Conservation (phyloP, 2,113 vertebrate genomes). For the Dermatemys mawii region DNA sequence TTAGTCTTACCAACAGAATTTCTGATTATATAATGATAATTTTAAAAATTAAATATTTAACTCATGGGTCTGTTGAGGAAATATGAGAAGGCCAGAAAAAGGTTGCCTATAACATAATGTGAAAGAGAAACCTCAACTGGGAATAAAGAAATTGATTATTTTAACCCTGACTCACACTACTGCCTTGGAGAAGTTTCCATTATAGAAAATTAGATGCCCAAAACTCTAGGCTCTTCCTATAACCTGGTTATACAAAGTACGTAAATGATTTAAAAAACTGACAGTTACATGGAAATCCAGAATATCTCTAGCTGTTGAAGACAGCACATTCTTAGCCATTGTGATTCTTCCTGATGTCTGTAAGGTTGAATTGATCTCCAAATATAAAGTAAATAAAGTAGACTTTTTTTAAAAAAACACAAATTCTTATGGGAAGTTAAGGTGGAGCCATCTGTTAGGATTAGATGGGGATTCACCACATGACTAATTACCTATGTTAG, state of each 20-base stretch:
- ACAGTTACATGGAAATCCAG: not conserved
- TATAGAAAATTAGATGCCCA: not conserved
- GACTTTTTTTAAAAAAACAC: not conserved
- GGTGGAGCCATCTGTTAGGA: not conserved
- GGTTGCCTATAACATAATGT: not conserved
- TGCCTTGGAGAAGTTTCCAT: not conserved
- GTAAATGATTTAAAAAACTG: not conserved
- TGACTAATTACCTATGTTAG: not conserved
- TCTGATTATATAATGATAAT: not conserved
- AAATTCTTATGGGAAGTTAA: not conserved
- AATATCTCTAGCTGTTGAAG: not conserved
- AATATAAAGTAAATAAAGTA: not conserved
- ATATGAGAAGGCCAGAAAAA: not conserved
- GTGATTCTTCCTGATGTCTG: not conserved
- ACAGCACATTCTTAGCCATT: not conserved
- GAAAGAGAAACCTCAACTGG: not conserved
- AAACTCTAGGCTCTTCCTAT: not conserved
- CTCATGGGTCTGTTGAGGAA: not conserved
- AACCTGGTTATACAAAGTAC: not conserved
- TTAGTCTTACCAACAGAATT: not conserved
- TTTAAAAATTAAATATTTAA: not conserved
- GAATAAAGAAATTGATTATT: slow-evolving; percentile 1
- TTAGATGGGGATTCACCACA: not conserved
- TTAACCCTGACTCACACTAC: not conserved
- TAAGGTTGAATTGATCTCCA: not conserved